Base-by-base conservation (phyloP, 2,888 invertebrate species). In the Electrophaes corylata region DNA sequence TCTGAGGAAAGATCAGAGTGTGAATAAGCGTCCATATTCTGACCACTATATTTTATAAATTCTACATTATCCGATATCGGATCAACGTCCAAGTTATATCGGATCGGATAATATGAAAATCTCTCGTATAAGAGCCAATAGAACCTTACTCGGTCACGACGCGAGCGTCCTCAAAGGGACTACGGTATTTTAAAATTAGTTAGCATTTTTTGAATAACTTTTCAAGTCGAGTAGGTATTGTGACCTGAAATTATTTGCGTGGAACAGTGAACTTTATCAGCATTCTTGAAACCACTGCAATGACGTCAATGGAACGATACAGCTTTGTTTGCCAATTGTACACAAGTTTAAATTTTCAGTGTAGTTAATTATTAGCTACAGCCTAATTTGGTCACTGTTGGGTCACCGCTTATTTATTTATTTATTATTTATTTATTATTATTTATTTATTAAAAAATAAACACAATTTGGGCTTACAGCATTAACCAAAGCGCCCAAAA, bases 111-210 rank as follows among this genome's bases (percentile, higher is more conserved):
- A 20, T 20, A 33, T 46, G 4, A 20, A 45, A 31, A 19, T 3
- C 5, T 6, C 4, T 35, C 14, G 26, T 8, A 8, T 71, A 67
- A 75, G 71, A 69, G 69, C 50, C 67, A 67, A 54, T 69, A 62
- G 59, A 67, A 66, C 62, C 62, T 54, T 49, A 46, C 48, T 57
- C 12, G 12, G 46, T 55, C 55, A 55, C 54, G 53, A 46, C 43
- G 29, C 16, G 45, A 37, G 37, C 19, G 19, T 11, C 18, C 20
- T 33, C 39, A 29, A 18, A n/a, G 16, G 16, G 11, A 16, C 20
- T 23, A 43, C 33, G 40, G 41, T 52, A 58, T 60, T 54, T 55
- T 46, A 18, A 40, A 60, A 52, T 52, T 35, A 18, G 23, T 46
- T 43, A 43, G 41, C 48, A 48, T 52, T 53, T 47, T 52, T 43